A percentile compares a stretch with the other conserved stretches of the same genome.
These are phyloP conservation scores for Silurus aristotelis DNA, from an alignment of 2,797 vertebrate species.

Conservation along the genomic window DNA sequence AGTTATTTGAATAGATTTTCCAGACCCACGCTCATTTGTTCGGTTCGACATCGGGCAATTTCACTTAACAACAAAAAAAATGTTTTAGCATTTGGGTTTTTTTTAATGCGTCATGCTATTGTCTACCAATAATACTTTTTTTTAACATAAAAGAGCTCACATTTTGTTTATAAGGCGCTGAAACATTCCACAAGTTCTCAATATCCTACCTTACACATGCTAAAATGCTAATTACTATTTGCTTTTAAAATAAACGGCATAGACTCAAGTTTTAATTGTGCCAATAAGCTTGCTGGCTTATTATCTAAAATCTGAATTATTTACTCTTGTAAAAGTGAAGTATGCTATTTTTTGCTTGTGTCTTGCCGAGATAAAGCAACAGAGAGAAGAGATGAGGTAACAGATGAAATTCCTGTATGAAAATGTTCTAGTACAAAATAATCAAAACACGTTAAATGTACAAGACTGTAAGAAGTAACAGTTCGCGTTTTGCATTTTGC, in stretches of 20 bases:
- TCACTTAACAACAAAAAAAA: too few species aligned
- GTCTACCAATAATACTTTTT: background rate
- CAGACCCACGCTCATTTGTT: background rate
- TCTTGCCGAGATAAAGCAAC: background rate
- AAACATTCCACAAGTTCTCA: slow-evolving; percentile 12
- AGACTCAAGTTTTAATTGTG: background rate
- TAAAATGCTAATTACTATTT: slow-evolving; percentile 29
- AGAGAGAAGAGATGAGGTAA: background rate
- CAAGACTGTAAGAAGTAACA: background rate
- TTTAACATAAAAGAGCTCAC: background rate
- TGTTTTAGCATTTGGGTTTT: background rate
- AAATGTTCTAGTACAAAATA: background rate
- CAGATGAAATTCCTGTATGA: background rate
- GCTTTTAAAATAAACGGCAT: slow-evolving; percentile 6
- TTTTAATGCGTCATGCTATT: slow-evolving; percentile 11
- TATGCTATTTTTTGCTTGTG: background rate
- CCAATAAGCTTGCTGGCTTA: too few species aligned
- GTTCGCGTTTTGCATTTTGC: background rate
- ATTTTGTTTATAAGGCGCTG: background rate
- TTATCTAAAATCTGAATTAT: background rate
- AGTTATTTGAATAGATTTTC: too few species aligned
- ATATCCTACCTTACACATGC: slow-evolving; percentile 4
- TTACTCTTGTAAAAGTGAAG: background rate
- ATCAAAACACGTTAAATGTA: background rate
- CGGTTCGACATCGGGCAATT: background rate